Conservation (phyloP, 2,888 invertebrate genomes). For the Ellobium chinense region DNA sequence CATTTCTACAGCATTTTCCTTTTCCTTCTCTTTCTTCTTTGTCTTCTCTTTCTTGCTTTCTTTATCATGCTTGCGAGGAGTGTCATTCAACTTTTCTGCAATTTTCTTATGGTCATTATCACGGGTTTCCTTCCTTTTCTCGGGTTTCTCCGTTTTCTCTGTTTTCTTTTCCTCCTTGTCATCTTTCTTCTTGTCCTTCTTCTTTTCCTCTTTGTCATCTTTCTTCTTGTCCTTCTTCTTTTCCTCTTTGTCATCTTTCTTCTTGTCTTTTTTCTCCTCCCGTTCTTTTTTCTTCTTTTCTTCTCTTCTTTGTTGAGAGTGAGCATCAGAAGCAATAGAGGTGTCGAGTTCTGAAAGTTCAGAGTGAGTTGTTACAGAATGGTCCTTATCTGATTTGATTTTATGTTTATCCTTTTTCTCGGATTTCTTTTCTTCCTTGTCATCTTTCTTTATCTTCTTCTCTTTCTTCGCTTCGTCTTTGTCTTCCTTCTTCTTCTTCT, state of each 20-base stretch:
- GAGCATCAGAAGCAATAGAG: slow-evolving; percentile 19
- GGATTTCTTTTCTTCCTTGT: background rate
- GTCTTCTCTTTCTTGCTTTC: too few species aligned
- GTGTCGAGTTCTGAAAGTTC: slow-evolving; percentile 15
- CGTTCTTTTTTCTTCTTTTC: background rate
- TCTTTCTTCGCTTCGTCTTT: slow-evolving; percentile 3
- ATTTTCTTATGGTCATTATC: background rate
- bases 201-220: background rate
- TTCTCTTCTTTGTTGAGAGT: slow-evolving; percentile 10
- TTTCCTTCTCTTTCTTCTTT: too few species aligned
- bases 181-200: background rate
- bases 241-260: background rate
- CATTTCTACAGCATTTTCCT: too few species aligned
- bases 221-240: background rate
- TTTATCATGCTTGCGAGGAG: too few species aligned
- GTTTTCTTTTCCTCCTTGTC: background rate
- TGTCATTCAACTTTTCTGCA: too few species aligned
- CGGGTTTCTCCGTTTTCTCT: background rate
- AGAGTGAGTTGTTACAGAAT: background rate
- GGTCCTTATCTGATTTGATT: background rate
- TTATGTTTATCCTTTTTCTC: background rate
- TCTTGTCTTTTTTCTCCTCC: background rate
- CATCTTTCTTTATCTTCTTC: slow-evolving; percentile 15
- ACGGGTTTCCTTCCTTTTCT: too few species aligned
- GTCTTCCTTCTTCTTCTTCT: background rate